Conservation (phyloP, 1,140 invertebrate species). For the Nasonia giraulti region DNA sequence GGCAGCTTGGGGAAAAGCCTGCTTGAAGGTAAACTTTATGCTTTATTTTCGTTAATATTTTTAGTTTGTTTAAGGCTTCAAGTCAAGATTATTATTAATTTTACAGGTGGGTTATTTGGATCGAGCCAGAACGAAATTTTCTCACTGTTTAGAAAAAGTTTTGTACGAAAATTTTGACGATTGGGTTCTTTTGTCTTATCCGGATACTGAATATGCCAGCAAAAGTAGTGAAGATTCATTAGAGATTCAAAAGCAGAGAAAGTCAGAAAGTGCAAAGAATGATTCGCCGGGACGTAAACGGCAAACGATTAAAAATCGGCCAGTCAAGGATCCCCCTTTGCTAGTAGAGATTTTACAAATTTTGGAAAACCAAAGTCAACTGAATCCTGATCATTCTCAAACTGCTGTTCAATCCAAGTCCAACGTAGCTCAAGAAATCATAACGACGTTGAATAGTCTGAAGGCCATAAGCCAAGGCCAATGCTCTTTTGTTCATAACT, state of each 20-base stretch:
- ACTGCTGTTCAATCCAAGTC: constrained; percentile 56
- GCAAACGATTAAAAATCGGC: constrained; percentile 71
- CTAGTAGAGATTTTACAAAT: constrained; percentile 82
- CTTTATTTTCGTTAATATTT: not conserved
- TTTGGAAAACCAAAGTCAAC: constrained; percentile 73
- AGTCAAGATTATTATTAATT: not conserved
- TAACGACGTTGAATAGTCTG: constrained; percentile 70
- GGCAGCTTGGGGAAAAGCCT: constrained; percentile 90
- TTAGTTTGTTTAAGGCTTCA: not conserved
- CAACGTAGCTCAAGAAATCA: constrained; percentile 68
- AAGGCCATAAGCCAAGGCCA: constrained; percentile 69
- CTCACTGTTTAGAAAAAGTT: constrained; percentile 72
- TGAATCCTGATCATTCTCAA: constrained; percentile 63
- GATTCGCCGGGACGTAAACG: constrained; percentile 54
- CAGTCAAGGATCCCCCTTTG: constrained; percentile 77
- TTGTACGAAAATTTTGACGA: constrained; percentile 66
- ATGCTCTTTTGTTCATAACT: constrained; percentile 53
- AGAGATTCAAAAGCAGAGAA: constrained; percentile 56
- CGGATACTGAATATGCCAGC: constrained; percentile 50
- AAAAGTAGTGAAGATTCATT: constrained; percentile 50
- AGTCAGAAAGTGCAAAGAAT: constrained; percentile 48
- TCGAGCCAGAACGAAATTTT: constrained; percentile 81
- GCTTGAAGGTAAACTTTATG: constrained; percentile 77
- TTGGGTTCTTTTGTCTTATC: constrained; percentile 64
- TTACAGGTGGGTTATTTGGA: constrained; percentile 78